Evolutionary conservation across 64 coral and sea anemone genomes (phyloP).

Genomic region (Montipora foliosa): DNA sequence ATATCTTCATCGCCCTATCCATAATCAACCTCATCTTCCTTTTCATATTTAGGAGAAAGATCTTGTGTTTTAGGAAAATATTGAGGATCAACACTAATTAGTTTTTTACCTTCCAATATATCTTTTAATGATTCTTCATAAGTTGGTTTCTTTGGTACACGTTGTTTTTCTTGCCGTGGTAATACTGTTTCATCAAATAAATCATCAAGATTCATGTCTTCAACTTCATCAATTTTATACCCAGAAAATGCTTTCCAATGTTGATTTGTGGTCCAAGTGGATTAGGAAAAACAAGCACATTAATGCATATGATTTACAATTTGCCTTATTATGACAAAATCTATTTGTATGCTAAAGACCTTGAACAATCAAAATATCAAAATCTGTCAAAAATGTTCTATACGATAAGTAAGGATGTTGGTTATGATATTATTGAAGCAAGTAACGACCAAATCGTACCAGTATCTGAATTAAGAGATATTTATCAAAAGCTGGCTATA

Average conservation of each 20-base stretch:
- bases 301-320: no score
- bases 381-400: neutral
- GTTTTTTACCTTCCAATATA: no score
- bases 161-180: no score
- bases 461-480: neutral
- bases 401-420: neutral
- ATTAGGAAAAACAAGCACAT: no score
- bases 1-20: neutral
- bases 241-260: neutral
- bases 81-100: no score
- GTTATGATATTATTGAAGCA: neutral
- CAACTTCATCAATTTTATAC: neutral
- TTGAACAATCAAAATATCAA: neutral
- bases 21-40: neutral
- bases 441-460: neutral
- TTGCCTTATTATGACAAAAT: no score
- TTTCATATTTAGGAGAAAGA: neutral
- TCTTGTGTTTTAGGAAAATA: neutral
- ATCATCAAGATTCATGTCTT: neutral
- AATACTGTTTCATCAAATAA: neutral
- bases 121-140: no score
- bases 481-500: neutral
- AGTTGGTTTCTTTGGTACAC: no score
- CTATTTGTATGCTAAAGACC: no score
- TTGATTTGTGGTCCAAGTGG: no score